A percentile compares a stretch with the other conserved stretches of the same genome.
Conservation (phyloP, 1,140 invertebrate species). For the Laodelphax striatellus region DNA sequence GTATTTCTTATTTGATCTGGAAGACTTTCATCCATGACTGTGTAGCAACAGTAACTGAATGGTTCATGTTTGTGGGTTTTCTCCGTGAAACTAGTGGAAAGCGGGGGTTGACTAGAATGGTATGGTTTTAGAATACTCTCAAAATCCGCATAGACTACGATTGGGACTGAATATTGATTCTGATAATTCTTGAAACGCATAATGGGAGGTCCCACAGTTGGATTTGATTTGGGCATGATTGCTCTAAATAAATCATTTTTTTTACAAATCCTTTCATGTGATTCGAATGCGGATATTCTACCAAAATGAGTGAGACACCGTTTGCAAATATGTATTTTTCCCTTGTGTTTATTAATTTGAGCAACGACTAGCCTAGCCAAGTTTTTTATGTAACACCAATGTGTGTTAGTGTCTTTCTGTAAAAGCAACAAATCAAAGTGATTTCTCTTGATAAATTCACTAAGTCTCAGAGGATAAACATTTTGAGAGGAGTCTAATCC, state of each 20-base stretch:
- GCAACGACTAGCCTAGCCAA: neutral
- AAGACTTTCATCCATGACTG: neutral
- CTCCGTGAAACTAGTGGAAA: neutral
- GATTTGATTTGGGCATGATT: neutral
- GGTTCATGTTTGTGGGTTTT: neutral
- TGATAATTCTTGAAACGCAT: slow-evolving; percentile 10
- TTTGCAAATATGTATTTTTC: slow-evolving; percentile 3
- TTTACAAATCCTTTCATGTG: neutral
- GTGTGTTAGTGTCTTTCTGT: neutral
- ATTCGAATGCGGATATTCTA: neutral
- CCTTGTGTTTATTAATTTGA: slow-evolving; percentile 1
- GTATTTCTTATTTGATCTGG: neutral
- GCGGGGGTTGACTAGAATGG: neutral
- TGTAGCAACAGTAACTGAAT: slow-evolving; percentile 8
- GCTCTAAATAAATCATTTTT: neutral
- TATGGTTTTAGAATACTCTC: slow-evolving; percentile 6
- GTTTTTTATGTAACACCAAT: slow-evolving; percentile 9
- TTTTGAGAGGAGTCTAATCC: neutral
- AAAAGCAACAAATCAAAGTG: slow-evolving; percentile 7
- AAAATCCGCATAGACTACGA: slow-evolving; percentile 9
- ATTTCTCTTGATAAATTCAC: neutral
- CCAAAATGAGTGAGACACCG: slow-evolving; percentile 8
- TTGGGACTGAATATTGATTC: neutral
- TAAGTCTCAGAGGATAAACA: slow-evolving; percentile 4
- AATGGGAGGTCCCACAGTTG: neutral